Evolutionary conservation across 2,888 invertebrate genomes (phyloP).

Genomic region (Lepidochitona cinerea): DNA sequence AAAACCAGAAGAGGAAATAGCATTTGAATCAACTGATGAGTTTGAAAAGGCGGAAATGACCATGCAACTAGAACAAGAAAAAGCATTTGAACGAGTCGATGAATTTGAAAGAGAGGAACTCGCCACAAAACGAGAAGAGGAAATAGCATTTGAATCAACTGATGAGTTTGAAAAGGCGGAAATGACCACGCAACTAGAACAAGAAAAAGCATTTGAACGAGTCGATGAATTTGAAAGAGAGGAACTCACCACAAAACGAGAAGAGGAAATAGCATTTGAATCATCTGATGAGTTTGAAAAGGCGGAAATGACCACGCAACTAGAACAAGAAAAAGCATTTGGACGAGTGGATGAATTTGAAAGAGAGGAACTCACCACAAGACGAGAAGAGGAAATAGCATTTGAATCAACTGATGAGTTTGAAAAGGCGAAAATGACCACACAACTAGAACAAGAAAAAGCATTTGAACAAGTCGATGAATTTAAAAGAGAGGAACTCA

Average conservation of each 20-base stretch:
- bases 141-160: no score
- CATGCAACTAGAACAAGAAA: no score
- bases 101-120: no score
- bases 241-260: not conserved
- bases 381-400: not conserved
- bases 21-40: no score
- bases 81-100: no score
- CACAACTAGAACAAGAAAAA: not conserved
- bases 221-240: no score
- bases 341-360: not conserved
- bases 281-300: not conserved
- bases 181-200: not conserved
- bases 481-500: no score
- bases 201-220: not conserved
- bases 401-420: not conserved
- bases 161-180: no score
- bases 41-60: no score
- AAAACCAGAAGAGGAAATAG: not conserved
- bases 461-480: no score
- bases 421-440: not conserved
- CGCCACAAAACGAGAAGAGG: no score
- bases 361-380: not conserved
- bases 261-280: not conserved
- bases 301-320: not conserved
- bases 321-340: not conserved